These are phyloP conservation scores for Agrotis clavis DNA, from an alignment of 2,888 invertebrate species.

Conservation along the genomic window DNA sequence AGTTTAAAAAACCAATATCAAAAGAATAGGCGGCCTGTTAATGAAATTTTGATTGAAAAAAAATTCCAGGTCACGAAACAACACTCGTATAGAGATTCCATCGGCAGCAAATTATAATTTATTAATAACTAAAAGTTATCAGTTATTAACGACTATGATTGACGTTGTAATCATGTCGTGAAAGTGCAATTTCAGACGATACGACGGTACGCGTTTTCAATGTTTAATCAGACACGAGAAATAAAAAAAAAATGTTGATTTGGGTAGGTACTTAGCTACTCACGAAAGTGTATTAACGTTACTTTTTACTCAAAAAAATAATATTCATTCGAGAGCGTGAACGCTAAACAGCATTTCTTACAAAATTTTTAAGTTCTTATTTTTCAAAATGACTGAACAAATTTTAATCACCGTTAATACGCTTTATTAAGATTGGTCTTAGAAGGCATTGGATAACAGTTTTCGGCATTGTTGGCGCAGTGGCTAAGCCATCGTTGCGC, in stretches of 20 bases:
- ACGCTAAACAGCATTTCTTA: no score
- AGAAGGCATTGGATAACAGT: no score
- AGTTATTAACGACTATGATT: constrained; percentile 39
- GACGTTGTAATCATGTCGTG: constrained; percentile 52
- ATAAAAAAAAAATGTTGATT: background rate
- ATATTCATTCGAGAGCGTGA: background rate
- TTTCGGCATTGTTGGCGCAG: no score
- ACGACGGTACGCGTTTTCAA: constrained; percentile 11
- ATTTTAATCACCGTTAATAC: no score
- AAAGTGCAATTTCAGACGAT: constrained; percentile 51
- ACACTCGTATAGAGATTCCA: constrained; percentile 10
- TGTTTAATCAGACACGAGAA: constrained; percentile 23
- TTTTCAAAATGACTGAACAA: no score
- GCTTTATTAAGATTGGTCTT: no score
- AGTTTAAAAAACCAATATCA: background rate
- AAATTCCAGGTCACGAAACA: constrained; percentile 3
- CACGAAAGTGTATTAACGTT: background rate
- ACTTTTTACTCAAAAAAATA: background rate
- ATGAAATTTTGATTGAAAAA: background rate
- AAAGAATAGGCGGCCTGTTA: background rate
- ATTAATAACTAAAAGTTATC: constrained; percentile 24
- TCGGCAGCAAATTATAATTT: constrained; percentile 15
- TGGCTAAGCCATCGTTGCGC: no score
- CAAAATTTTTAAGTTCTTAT: no score
- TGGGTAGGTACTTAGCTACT: no score